phyloP scores from a whole-genome alignment of 2,888 invertebrate species.

The Fragum fragum region DNA sequence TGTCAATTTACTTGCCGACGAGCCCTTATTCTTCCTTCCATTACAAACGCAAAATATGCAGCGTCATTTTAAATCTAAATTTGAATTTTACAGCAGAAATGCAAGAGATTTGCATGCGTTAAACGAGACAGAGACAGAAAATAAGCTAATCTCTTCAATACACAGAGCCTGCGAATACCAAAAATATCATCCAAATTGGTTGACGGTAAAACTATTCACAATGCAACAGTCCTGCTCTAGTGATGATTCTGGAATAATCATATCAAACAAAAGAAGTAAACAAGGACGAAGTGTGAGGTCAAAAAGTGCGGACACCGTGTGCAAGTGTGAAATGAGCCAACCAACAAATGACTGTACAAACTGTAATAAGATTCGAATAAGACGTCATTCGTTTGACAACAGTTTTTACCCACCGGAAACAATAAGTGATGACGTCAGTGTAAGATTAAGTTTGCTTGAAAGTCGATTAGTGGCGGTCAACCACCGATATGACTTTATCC shows the following conservation, averaged over 20 bases:
- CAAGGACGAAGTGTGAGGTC: slow-evolving; percentile 40
- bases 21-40: slow-evolving; percentile 10
- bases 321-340: slow-evolving; percentile 30
- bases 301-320: slow-evolving; percentile 46
- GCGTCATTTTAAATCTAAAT: background rate
- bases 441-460: slow-evolving; percentile 40
- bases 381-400: slow-evolving; percentile 41
- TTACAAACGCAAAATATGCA: background rate
- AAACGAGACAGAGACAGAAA: background rate
- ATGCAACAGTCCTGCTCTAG: slow-evolving; percentile 35
- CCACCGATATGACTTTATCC: slow-evolving; percentile 21
- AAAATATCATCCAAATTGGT: slow-evolving; percentile 38
- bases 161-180: slow-evolving; percentile 39
- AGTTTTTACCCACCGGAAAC: slow-evolving; percentile 45
- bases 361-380: slow-evolving; percentile 25
- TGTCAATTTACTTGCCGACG: background rate
- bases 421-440: slow-evolving; percentile 36
- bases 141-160: slow-evolving; percentile 25
- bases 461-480: slow-evolving; percentile 34
- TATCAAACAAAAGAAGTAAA: slow-evolving; percentile 4
- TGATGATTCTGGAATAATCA: slow-evolving; percentile 45
- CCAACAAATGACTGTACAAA: slow-evolving; percentile 15
- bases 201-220: slow-evolving; percentile 40
- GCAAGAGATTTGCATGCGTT: background rate
- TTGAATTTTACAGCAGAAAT: background rate